These are phyloP conservation scores for Crotophaga sulcirostris DNA, from an alignment of 2,113 vertebrate species.

Conservation along the genomic window DNA sequence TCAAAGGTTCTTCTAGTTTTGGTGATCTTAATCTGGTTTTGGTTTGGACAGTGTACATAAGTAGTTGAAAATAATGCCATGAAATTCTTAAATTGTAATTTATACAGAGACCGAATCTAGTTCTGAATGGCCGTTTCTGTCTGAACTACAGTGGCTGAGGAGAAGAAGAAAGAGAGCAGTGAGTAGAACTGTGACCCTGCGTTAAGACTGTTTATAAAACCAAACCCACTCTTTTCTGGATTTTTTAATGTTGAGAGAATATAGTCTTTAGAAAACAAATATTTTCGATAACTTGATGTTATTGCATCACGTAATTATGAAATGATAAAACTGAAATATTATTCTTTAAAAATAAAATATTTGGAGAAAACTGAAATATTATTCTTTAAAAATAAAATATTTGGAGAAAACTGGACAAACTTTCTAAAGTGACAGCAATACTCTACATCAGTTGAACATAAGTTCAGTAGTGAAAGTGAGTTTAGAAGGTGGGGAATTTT, in stretches of 20 bases:
- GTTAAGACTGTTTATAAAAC: neutral
- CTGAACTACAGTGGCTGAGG: constrained; percentile 88
- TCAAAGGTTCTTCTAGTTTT: neutral
- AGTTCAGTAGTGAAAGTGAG: neutral
- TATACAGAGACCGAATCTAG: constrained; percentile 77
- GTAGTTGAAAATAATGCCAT: neutral
- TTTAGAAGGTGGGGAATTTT: neutral
- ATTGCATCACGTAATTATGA: neutral
- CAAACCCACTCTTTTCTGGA: neutral
- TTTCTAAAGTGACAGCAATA: neutral
- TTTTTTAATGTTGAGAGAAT: neutral
- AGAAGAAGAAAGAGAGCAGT: constrained; percentile 90
- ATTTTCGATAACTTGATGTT: neutral
- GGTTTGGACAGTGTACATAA: neutral
- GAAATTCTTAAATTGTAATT: constrained; percentile 37
- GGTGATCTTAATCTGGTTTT: neutral
- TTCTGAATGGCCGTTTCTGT: constrained; percentile 78
- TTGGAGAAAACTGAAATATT: neutral
- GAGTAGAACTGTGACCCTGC: constrained; percentile 66
- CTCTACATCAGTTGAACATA: neutral
- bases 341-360: neutral
- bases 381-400: neutral
- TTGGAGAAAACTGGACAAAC: neutral
- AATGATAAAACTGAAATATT: neutral
- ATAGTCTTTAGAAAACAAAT: neutral